Evolutionary conservation across 1,140 invertebrate species (phyloP), one percentile per base, ranked within the genome.

Genomic region (Drosophila miranda): DNA sequence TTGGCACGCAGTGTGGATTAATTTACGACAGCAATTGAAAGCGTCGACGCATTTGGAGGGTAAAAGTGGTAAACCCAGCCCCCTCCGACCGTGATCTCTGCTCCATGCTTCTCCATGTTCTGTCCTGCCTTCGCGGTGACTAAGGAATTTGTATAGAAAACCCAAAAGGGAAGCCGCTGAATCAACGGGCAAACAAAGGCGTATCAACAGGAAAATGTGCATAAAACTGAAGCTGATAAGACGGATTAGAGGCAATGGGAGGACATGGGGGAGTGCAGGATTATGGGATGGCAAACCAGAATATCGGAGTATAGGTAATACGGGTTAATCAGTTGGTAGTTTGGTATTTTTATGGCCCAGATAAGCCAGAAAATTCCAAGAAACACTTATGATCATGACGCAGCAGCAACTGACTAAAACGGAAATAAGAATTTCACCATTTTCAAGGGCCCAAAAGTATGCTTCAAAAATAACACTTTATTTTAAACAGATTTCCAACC

Each of bases 1-100:
- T 81, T 69, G 68, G 68, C 60, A 77, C 81, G 78, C 82, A 78
- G 49, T 87, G 71, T 34, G 86, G 84, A 89, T 89, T 89, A 89
- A 89, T 89, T 89, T 89, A 89, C 84, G 86, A 89, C 66, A 52
- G 81, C 84, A 89, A 89, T 89, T 86, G 84, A 89, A 89, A 86
- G 64, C 69, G 56, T 75, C 50, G 81, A 75, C 74, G 72, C 72
- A 62, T 63, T 69, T 70, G 44, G 57, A 26, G 48, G 30, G 64
- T 26, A 14, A 23, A 68, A 56, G 51, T 34, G 63, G 53, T 11
- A 30, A 53, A 23, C 9, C 34, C 64, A 21, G 13, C 19, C 42
- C 42, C 44, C 30, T 26, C 28, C 41, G 42, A 44, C 23, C 38
- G 21, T 23, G 13, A 48, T 41, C 38, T 42, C 63, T 13, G 34